Conservation (phyloP, 2,888 invertebrate species). For the Sisyra terminalis region DNA sequence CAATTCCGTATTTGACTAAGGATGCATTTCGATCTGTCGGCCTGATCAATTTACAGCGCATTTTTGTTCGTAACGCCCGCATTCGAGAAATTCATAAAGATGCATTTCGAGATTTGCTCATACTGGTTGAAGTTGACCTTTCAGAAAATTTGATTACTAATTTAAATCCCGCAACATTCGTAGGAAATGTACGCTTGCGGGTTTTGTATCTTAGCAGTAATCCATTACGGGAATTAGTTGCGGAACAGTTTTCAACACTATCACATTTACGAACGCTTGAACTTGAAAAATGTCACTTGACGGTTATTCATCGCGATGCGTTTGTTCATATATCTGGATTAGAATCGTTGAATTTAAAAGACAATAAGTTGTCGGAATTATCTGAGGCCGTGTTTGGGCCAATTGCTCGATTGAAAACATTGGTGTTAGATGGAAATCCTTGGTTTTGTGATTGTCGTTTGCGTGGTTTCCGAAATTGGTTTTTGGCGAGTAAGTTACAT, state of each 20-base stretch:
- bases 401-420: constrained; percentile 60
- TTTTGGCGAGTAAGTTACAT: constrained; percentile 59
- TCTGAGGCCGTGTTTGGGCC: constrained; percentile 50
- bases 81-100: constrained; percentile 62
- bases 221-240: constrained; percentile 52
- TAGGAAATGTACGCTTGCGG: constrained; percentile 67
- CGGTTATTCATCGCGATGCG: constrained; percentile 57
- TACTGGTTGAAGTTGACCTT: constrained; percentile 74
- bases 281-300: constrained; percentile 62
- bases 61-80: constrained; percentile 61
- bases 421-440: constrained; percentile 69
- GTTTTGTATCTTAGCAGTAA: constrained; percentile 68
- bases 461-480: constrained; percentile 70
- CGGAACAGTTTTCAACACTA: constrained; percentile 66
- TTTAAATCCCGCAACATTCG: constrained; percentile 64
- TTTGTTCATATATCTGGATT: constrained; percentile 58
- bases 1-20: constrained; percentile 53
- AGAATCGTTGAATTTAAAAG: constrained; percentile 61
- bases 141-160: constrained; percentile 62
- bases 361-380: constrained; percentile 58
- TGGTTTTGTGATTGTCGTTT: constrained; percentile 84
- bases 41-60: constrained; percentile 67
- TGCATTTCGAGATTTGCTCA: constrained; percentile 73
- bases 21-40: constrained; percentile 67
- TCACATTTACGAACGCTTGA: constrained; percentile 68